Evolutionary conservation across 1,140 invertebrate species (phyloP).

Genomic region (Dreissena rostriformis): DNA sequence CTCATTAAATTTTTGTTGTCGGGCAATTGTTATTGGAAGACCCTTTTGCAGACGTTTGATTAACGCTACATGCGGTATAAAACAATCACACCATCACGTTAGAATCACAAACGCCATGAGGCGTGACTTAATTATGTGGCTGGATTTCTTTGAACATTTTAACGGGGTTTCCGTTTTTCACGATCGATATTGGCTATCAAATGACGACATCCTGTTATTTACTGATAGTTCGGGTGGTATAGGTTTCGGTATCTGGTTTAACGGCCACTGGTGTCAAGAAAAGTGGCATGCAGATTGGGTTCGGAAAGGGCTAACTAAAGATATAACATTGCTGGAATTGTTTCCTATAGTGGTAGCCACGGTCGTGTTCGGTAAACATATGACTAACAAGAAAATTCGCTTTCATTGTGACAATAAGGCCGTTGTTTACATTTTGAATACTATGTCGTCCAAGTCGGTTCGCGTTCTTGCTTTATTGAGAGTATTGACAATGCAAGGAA

Average conservation of each 20-base stretch:
- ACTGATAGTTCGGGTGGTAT: slow-evolving; percentile 24
- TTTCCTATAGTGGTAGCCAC: slow-evolving; percentile 40
- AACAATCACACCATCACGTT: slow-evolving; percentile 34
- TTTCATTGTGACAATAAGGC: slow-evolving; percentile 40
- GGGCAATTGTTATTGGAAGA: slow-evolving; percentile 26
- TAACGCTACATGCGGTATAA: slow-evolving; percentile 31
- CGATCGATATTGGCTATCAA: slow-evolving; percentile 22
- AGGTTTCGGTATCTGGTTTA: slow-evolving; percentile 37
- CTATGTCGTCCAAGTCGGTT: slow-evolving; percentile 21
- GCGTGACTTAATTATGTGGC: slow-evolving; percentile 31
- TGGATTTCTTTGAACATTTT: slow-evolving; percentile 12
- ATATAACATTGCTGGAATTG: slow-evolving; percentile 51
- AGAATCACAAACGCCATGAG: slow-evolving; percentile 15
- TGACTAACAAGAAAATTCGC: slow-evolving; percentile 26
- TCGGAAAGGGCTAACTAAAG: not conserved
- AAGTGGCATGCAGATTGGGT: slow-evolving; percentile 27
- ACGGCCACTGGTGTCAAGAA: slow-evolving; percentile 19
- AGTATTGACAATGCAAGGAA: not conserved
- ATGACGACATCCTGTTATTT: slow-evolving; percentile 24
- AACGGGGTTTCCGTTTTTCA: slow-evolving; percentile 49
- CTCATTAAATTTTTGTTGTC: slow-evolving; percentile 49
- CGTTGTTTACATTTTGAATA: slow-evolving; percentile 20
- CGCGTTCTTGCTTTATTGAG: slow-evolving; percentile 21
- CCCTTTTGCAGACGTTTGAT: slow-evolving; percentile 49
- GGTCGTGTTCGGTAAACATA: not conserved